phyloP scores from a whole-genome alignment of 1,140 invertebrate genomes.

The Musca domestica region DNA sequence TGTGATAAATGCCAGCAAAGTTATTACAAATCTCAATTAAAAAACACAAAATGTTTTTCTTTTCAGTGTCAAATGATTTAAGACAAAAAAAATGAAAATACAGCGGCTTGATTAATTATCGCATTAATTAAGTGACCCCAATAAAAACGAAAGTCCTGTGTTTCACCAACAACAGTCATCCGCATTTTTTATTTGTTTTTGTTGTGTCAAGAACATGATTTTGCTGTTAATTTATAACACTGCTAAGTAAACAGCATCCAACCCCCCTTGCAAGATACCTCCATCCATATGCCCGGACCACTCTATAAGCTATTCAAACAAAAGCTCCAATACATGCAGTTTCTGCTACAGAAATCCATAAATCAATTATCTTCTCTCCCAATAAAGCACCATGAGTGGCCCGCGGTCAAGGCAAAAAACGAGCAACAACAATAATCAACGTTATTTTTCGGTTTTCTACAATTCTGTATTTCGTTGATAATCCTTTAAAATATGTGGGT shows the following conservation, averaged over 20 bases:
- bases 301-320: background rate
- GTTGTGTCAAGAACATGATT: background rate
- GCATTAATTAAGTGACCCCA: constrained; percentile 20
- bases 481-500: constrained; percentile 20
- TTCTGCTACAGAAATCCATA: constrained; percentile 2
- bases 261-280: no score
- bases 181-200: background rate
- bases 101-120: constrained; percentile 9
- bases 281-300: no score
- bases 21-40: constrained; percentile 8
- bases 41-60: background rate
- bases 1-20: background rate
- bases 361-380: constrained; percentile 17
- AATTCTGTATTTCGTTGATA: constrained; percentile 4
- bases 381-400: background rate
- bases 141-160: constrained; percentile 18
- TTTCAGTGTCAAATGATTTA: constrained; percentile 16
- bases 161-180: background rate
- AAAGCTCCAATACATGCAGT: background rate
- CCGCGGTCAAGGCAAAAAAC: background rate
- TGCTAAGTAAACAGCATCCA: background rate
- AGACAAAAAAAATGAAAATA: background rate
- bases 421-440: background rate
- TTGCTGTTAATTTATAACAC: constrained; percentile 12
- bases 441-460: no score